phyloP scores from a whole-genome alignment of 2,797 vertebrate species.

The Pteronotus mesoamericanus region DNA sequence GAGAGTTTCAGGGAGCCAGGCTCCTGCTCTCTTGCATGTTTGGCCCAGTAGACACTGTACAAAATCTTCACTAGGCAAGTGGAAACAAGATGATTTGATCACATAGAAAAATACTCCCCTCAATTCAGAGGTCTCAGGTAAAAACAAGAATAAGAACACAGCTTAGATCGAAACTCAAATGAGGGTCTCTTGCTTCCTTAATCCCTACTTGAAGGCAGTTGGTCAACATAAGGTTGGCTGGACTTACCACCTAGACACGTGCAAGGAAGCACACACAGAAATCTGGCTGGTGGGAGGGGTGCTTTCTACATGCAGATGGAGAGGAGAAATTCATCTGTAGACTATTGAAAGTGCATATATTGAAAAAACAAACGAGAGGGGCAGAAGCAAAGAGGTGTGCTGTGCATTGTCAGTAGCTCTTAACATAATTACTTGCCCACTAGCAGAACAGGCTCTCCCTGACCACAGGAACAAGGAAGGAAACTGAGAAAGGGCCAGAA shows the following conservation, averaged over 20 bases:
- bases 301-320: neutral
- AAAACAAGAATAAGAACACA: neutral
- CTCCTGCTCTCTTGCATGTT: neutral
- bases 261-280: neutral
- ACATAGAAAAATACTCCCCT: neutral
- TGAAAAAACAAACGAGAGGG: neutral
- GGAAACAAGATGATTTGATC: neutral
- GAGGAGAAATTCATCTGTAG: neutral
- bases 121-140: neutral
- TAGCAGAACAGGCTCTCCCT: neutral
- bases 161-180: neutral
- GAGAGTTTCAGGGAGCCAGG: neutral
- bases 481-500: neutral
- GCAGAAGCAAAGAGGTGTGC: neutral
- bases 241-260: neutral
- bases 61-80: neutral
- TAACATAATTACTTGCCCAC: too few relatives aligned
- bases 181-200: neutral
- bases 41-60: neutral
- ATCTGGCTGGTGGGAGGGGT: neutral
- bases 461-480: neutral
- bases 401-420: neutral
- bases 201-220: neutral
- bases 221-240: neutral
- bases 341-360: neutral